These are phyloP conservation scores for Epinephelus cyanopodus DNA, from an alignment of 2,113 vertebrate genomes.

Conservation along the genomic window DNA sequence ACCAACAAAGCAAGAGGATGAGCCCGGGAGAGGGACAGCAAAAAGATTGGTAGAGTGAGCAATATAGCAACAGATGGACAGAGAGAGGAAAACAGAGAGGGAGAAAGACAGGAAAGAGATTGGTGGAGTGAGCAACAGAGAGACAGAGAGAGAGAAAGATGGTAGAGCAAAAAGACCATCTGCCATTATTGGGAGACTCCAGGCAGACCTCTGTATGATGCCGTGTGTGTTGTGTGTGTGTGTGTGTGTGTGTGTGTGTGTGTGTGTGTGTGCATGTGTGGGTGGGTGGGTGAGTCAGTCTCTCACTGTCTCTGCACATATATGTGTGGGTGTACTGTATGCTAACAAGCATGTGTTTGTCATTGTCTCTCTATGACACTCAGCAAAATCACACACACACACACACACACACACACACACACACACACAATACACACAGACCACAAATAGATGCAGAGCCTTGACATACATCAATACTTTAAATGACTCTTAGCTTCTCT, in stretches of 20 bases:
- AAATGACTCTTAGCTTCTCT: not conserved
- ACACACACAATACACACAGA: not conserved
- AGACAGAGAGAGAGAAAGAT: constrained; percentile 28
- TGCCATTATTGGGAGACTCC: constrained; percentile 56
- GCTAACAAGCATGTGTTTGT: constrained; percentile 33
- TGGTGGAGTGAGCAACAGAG: constrained; percentile 33
- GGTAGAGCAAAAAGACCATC: constrained; percentile 65
- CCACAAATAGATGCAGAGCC: not conserved
- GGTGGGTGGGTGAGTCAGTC: constrained; percentile 37
- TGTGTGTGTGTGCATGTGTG: constrained; percentile 6
- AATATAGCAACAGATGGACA: constrained; percentile 56
- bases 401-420: not conserved
- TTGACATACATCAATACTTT: not conserved
- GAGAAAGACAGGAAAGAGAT: constrained; percentile 44
- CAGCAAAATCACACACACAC: not conserved
- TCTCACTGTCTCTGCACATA: constrained; percentile 36
- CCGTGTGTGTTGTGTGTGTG: constrained; percentile 3
- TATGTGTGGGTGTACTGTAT: constrained; percentile 7
- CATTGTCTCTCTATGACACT: constrained; percentile 7
- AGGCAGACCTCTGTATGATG: constrained; percentile 42
- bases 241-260: constrained; percentile 20
- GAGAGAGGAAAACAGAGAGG: constrained; percentile 24
- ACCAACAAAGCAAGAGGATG: not conserved
- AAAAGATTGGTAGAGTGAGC: constrained; percentile 37
- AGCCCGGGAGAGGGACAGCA: not conserved